Conservation (phyloP, 2,113 vertebrate species). For the Nipponia nippon region DNA sequence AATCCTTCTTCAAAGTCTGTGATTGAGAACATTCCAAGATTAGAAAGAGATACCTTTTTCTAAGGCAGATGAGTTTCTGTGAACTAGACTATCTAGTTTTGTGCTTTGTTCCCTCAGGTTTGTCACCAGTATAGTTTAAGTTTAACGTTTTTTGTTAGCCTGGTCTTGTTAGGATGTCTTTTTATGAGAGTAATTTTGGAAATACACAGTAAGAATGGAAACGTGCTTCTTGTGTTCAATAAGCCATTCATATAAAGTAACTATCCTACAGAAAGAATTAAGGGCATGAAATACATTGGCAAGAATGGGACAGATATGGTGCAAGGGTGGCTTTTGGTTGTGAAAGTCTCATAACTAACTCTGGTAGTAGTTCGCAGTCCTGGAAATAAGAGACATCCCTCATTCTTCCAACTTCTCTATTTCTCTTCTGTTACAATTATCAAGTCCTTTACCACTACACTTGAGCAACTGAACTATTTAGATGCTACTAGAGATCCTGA, state of each 20-base stretch:
- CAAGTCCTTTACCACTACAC: not conserved
- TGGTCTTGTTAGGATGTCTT: not conserved
- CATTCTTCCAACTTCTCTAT: not conserved
- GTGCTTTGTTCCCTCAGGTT: not conserved
- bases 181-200: not conserved
- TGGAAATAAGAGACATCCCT: not conserved
- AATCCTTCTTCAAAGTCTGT: not conserved
- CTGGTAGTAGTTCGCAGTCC: not conserved
- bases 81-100: not conserved
- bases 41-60: not conserved
- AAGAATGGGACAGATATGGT: not conserved
- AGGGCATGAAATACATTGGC: not conserved
- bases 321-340: not conserved
- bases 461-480: not conserved
- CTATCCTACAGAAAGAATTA: not conserved
- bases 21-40: not conserved
- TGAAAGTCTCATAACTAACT: not conserved
- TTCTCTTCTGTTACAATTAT: not conserved
- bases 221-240: rapidly evolving
- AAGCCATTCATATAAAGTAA: not conserved
- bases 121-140: not conserved
- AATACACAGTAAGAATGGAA: not conserved
- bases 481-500: not conserved
- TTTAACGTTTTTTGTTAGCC: not conserved
- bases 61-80: not conserved